phyloP scores from a whole-genome alignment of 2,113 vertebrate species.

The Phoenicopterus ruber region DNA sequence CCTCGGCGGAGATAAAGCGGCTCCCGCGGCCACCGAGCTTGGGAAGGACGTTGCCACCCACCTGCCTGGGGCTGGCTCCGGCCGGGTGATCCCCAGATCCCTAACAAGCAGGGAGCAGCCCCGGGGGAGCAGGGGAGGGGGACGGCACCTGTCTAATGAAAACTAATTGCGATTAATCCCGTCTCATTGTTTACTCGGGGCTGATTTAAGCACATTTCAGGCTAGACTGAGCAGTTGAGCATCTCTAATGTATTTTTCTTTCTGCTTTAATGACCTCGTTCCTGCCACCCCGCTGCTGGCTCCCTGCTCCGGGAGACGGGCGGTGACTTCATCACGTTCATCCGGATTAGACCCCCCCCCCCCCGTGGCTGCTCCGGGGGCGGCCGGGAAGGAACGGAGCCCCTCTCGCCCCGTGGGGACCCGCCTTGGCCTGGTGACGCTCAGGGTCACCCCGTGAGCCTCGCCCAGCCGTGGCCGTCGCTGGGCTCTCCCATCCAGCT shows the following conservation, averaged over 20 bases:
- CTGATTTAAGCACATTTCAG: constrained; percentile 64
- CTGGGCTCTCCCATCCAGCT: background rate
- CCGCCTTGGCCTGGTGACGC: rapidly evolving
- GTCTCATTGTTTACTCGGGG: constrained; percentile 49
- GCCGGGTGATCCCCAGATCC: background rate
- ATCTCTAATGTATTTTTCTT: constrained; percentile 54
- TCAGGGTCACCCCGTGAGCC: background rate
- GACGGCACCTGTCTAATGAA: constrained; percentile 23
- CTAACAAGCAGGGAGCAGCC: background rate
- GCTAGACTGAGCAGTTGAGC: constrained; percentile 57
- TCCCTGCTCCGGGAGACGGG: background rate
- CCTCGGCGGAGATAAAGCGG: background rate
- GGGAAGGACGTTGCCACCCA: background rate
- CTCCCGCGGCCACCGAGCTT: background rate
- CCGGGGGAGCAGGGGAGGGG: background rate
- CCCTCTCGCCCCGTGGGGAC: background rate
- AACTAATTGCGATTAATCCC: constrained; percentile 58
- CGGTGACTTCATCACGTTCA: background rate
- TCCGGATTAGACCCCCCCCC: background rate
- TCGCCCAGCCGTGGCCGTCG: rapidly evolving
- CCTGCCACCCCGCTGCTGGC: background rate
- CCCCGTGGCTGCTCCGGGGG: background rate
- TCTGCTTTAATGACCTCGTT: constrained; percentile 50
- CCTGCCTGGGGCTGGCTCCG: background rate
- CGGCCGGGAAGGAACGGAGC: rapidly evolving